phyloP scores from a whole-genome alignment of 1,140 invertebrate species.

The Zaprionus capensis region DNA sequence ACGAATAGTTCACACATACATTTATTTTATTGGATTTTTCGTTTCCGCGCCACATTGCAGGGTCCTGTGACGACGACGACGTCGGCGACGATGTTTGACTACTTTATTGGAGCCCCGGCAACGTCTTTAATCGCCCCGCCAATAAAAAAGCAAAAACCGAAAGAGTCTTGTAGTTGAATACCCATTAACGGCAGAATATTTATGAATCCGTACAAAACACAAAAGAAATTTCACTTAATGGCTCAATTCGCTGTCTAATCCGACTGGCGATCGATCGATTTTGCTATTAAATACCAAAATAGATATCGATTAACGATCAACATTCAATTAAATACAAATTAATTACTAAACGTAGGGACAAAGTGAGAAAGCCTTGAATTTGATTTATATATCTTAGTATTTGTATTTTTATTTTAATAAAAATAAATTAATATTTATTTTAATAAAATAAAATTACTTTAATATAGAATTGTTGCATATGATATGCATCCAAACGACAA shows the following conservation, averaged over 20 bases:
- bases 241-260: background rate
- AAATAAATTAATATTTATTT: background rate
- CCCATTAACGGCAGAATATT: background rate
- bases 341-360: background rate
- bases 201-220: background rate
- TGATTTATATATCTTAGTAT: too few species aligned
- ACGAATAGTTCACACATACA: slow-evolving; percentile 65
- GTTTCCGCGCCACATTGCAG: slow-evolving; percentile 51
- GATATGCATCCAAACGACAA: background rate
- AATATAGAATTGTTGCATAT: background rate
- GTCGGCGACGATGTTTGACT: slow-evolving; percentile 42
- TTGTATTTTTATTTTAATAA: background rate
- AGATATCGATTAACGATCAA: background rate
- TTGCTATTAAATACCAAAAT: background rate
- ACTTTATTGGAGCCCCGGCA: slow-evolving; percentile 64
- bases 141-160: slow-evolving; percentile 57
- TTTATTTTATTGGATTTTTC: slow-evolving; percentile 80
- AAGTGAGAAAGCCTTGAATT: too few species aligned
- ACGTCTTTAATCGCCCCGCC: slow-evolving; percentile 60
- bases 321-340: background rate
- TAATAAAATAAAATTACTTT: too few species aligned
- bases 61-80: slow-evolving; percentile 24
- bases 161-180: background rate
- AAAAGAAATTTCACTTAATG: background rate
- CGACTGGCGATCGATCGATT: background rate